A percentile compares a stretch with the other conserved stretches of the same genome.
Conservation (phyloP, 2,888 invertebrate genomes). For the Dione juno region DNA sequence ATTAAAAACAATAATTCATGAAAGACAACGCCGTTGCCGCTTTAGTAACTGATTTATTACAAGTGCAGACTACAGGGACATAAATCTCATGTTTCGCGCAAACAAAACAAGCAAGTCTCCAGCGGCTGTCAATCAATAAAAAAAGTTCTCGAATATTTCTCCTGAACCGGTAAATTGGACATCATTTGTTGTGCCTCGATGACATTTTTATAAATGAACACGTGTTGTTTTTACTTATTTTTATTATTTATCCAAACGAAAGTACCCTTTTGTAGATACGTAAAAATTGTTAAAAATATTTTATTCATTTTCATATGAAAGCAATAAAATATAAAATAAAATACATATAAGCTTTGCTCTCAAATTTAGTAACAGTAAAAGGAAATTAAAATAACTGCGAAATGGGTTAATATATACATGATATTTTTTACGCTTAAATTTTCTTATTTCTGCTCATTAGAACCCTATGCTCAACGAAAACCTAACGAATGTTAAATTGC, state of each 20-base stretch:
- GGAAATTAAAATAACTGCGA: neutral
- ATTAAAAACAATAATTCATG: conserved; percentile 27
- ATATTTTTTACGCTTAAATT: neutral
- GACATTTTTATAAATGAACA: conserved; percentile 28
- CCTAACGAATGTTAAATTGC: neutral
- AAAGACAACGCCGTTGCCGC: conserved; percentile 28
- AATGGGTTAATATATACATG: neutral
- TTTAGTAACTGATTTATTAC: conserved; percentile 29
- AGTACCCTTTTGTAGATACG: conserved; percentile 3
- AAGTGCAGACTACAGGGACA: conserved; percentile 30
- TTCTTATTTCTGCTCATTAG: neutral
- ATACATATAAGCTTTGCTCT: neutral
- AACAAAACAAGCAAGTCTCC: conserved; percentile 25
- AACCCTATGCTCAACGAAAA: neutral
- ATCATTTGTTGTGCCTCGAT: conserved; percentile 27
- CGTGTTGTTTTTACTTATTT: conserved; percentile 21
- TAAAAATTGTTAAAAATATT: conserved; percentile 1
- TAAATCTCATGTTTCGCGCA: conserved; percentile 29
- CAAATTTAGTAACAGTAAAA: neutral
- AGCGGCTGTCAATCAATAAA: conserved; percentile 30
- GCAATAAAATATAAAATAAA: conserved; percentile 4
- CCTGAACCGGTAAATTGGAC: conserved; percentile 31
- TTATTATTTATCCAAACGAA: conserved; percentile 2
- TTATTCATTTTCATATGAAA: conserved; percentile 1
- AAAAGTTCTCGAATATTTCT: conserved; percentile 31